Evolutionary conservation across 2,113 vertebrate genomes (phyloP).

Genomic region (Beaufortia kweichowensis): DNA sequence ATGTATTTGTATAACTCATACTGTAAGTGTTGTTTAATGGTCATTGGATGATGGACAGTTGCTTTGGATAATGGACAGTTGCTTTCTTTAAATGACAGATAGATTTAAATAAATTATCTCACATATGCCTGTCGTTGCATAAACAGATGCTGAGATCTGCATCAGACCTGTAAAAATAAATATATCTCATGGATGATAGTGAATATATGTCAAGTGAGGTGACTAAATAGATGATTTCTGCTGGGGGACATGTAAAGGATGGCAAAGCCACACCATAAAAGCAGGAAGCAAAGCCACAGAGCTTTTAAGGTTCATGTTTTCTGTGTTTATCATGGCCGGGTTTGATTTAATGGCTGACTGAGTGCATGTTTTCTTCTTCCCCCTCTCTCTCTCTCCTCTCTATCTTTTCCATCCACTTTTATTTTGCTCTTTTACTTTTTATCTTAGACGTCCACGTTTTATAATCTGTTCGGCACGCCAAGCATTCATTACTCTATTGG

Average conservation of each 20-base stretch:
- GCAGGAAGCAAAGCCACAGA: constrained; percentile 47
- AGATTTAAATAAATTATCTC: background rate
- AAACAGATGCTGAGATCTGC: background rate
- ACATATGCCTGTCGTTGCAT: too few species aligned
- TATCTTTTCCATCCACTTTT: background rate
- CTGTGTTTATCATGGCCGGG: background rate
- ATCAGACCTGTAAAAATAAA: background rate
- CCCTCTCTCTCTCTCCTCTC: constrained; percentile 2
- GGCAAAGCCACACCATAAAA: constrained; percentile 40
- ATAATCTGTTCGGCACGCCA: constrained; percentile 3
- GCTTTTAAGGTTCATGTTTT: constrained; percentile 47
- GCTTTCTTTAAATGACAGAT: too few species aligned
- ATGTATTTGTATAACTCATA: too few species aligned
- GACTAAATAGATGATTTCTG: constrained; percentile 47
- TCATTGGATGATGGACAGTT: too few species aligned
- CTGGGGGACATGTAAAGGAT: constrained; percentile 25
- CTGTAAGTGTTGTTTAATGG: background rate
- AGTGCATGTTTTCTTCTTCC: constrained; percentile 15
- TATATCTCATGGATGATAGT: constrained; percentile 1
- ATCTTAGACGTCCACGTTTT: constrained; percentile 16
- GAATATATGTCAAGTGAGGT: constrained; percentile 42
- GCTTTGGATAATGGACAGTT: too few species aligned
- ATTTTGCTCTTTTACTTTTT: background rate
- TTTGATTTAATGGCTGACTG: constrained; percentile 43
- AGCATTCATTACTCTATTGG: constrained; percentile 22